Evolutionary conservation across 2,888 invertebrate genomes (phyloP).

Genomic region (Steinernema scapterisci): DNA sequence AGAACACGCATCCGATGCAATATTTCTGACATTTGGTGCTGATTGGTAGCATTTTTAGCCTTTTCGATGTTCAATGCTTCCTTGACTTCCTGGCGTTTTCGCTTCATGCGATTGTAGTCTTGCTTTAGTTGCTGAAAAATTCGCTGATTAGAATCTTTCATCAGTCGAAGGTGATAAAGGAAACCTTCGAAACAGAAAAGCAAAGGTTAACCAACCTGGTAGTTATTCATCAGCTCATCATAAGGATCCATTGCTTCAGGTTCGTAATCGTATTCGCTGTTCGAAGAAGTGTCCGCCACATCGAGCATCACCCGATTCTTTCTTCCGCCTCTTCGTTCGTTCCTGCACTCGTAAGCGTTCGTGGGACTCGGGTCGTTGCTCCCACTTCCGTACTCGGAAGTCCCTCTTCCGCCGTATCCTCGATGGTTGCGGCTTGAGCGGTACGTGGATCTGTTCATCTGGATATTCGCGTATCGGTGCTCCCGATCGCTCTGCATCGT

Average conservation of each 20-base stretch:
- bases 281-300: not conserved
- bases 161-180: not conserved
- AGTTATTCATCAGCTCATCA: not conserved
- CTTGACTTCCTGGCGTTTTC: constrained; percentile 2
- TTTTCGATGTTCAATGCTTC: not conserved
- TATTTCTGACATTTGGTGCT: too few relatives aligned
- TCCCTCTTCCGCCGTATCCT: not conserved
- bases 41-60: too few relatives aligned
- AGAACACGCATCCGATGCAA: too few relatives aligned
- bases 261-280: constrained; percentile 20
- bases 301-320: not conserved
- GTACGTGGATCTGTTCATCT: not conserved
- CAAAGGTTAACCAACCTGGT: not conserved
- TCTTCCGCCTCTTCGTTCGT: constrained; percentile 11
- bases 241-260: not conserved
- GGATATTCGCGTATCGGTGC: constrained; percentile 21
- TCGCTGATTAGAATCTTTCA: not conserved
- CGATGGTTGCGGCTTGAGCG: not conserved
- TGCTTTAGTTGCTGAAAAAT: not conserved
- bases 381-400: constrained; percentile 3
- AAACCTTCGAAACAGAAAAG: too few relatives aligned
- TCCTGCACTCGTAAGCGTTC: not conserved
- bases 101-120: not conserved
- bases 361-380: constrained; percentile 23
- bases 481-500: constrained; percentile 13